Evolutionary conservation across 2,888 invertebrate genomes (phyloP).

Genomic region (Eulithis prunata): DNA sequence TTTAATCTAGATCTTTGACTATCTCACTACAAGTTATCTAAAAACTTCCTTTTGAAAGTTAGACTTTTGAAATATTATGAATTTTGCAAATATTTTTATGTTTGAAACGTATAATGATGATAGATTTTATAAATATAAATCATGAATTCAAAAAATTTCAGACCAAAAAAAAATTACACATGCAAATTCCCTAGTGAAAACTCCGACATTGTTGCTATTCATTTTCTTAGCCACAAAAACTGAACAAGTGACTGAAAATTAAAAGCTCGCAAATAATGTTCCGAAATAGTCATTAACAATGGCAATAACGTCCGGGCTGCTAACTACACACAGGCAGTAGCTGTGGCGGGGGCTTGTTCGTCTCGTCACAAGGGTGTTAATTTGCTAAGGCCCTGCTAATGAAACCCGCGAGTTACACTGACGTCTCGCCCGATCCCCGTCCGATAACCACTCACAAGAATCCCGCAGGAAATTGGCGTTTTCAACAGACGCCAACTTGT

Average conservation of each 20-base stretch:
- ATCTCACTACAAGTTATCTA: no score
- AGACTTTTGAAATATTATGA: no score
- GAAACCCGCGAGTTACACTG: slow-evolving; percentile 77
- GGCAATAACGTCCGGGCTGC: slow-evolving; percentile 55
- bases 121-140: no score
- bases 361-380: slow-evolving; percentile 78
- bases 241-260: slow-evolving; percentile 4
- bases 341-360: slow-evolving; percentile 50
- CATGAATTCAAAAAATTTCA: no score
- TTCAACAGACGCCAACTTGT: slow-evolving; percentile 64
- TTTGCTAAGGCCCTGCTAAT: slow-evolving; percentile 80
- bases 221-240: neutral
- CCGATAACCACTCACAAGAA: slow-evolving; percentile 74
- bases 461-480: slow-evolving; percentile 79
- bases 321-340: slow-evolving; percentile 42
- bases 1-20: no score
- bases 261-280: slow-evolving; percentile 43
- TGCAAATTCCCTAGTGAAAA: no score
- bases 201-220: no score
- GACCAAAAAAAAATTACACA: no score
- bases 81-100: no score
- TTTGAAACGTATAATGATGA: no score
- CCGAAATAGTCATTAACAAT: slow-evolving; percentile 65
- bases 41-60: no score
- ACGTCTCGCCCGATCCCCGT: slow-evolving; percentile 67